These are phyloP conservation scores for Lagocephalus sceleratus DNA, from an alignment of 2,797 vertebrate genomes.

Conservation along the genomic window DNA sequence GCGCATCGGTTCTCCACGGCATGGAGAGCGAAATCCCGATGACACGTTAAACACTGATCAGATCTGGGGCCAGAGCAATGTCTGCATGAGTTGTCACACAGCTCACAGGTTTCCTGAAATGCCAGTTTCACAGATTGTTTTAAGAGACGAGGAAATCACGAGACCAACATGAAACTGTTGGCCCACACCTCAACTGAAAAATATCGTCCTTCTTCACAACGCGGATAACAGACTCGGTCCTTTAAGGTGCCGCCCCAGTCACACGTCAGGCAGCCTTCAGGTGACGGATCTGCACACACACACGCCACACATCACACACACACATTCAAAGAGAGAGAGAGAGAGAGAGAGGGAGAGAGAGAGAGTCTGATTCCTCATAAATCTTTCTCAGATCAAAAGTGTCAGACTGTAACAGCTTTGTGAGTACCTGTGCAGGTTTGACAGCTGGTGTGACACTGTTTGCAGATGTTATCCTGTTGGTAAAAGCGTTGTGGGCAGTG, in stretches of 20 bases:
- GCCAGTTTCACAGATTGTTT: neutral
- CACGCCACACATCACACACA: neutral
- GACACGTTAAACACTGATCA: slow-evolving; percentile 76
- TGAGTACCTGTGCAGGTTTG: slow-evolving; percentile 73
- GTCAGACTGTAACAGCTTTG: no score
- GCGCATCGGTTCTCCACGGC: slow-evolving; percentile 71
- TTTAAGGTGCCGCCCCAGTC: slow-evolving; percentile 70
- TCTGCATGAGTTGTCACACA: slow-evolving; percentile 73
- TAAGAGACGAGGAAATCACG: neutral
- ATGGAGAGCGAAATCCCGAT: slow-evolving; percentile 68
- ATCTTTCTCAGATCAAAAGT: no score
- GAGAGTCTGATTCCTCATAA: accelerated
- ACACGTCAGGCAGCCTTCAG: slow-evolving; percentile 70
- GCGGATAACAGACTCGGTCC: slow-evolving; percentile 76
- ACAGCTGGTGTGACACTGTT: slow-evolving; percentile 76
- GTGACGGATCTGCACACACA: slow-evolving; percentile 67
- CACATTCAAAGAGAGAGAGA: no score
- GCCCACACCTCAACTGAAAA: slow-evolving; percentile 67
- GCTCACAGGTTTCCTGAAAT: slow-evolving; percentile 67
- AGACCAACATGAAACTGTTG: neutral
- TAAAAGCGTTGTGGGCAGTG: slow-evolving; percentile 69
- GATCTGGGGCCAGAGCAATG: slow-evolving; percentile 73
- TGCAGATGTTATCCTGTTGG: slow-evolving; percentile 34
- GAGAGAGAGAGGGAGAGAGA: no score
- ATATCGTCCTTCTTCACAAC: slow-evolving; percentile 72